Evolutionary conservation across 2,888 invertebrate species (phyloP).

Genomic region (Heterodera filipjevi): DNA sequence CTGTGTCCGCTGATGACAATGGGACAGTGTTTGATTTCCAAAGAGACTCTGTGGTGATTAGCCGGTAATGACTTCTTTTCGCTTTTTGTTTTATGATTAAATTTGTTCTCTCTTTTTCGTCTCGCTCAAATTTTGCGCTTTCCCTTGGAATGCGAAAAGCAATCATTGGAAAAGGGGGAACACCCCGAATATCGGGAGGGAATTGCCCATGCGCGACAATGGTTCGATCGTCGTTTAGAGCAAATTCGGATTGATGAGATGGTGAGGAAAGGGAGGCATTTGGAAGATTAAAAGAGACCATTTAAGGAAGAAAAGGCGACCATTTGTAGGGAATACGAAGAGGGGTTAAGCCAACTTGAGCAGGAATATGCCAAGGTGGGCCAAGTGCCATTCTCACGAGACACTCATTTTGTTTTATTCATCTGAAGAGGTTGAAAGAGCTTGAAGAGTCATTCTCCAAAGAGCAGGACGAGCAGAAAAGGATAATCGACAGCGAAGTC

Average conservation of each 20-base stretch:
- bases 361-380: conserved; percentile 30
- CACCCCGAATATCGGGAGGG: conserved; percentile 11
- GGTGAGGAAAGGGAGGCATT: background rate
- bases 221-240: conserved; percentile 17
- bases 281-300: background rate
- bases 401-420: background rate
- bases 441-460: conserved; percentile 35
- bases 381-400: too few relatives aligned
- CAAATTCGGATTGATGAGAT: conserved; percentile 16
- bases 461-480: conserved; percentile 37
- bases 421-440: conserved; percentile 27
- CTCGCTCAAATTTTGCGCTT: conserved; percentile 7
- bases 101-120: background rate
- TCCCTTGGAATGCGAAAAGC: conserved; percentile 8
- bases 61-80: background rate
- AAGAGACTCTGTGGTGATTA: background rate
- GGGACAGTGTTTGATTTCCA: background rate
- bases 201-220: background rate
- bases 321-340: conserved; percentile 16
- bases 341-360: conserved; percentile 4
- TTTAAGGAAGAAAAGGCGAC: conserved; percentile 21
- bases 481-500: conserved; percentile 33
- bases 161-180: background rate
- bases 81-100: background rate
- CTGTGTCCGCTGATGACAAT: background rate